A percentile compares a stretch with the other conserved stretches of the same genome.
Conservation (phyloP, 2,797 vertebrate species). For the Danio kyathit region DNA sequence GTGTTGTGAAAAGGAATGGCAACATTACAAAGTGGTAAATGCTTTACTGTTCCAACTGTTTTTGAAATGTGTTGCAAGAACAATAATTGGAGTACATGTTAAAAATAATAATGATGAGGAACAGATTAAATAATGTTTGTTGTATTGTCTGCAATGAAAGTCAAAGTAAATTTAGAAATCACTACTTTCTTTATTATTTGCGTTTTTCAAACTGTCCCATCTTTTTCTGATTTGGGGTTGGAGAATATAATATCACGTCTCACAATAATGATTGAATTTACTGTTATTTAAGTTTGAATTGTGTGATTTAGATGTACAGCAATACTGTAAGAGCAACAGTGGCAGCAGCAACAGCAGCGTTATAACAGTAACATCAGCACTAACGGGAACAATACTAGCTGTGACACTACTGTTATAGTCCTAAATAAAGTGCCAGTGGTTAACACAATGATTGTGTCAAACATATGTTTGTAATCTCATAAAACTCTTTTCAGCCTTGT, state of each 20-base stretch:
- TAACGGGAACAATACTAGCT: background rate
- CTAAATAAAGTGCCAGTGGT: background rate
- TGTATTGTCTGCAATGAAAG: no score
- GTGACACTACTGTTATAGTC: constrained; percentile 6
- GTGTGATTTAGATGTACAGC: background rate
- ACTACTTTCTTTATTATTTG: no score
- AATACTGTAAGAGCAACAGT: background rate
- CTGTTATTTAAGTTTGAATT: background rate
- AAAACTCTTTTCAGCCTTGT: background rate
- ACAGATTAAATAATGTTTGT: no score
- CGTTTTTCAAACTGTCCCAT: no score
- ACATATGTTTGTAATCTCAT: constrained; percentile 23
- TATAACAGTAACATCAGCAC: background rate
- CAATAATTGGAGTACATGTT: no score
- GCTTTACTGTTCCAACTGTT: no score
- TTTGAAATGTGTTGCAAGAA: no score
- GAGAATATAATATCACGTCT: background rate
- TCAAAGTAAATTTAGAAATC: no score
- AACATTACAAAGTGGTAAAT: no score
- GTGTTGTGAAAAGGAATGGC: no score
- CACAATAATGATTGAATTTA: background rate
- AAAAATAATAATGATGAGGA: no score
- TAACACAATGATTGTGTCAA: constrained; percentile 3
- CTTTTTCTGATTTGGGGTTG: no score
- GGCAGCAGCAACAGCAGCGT: background rate